Evolutionary conservation across 2,113 vertebrate species (phyloP).

Genomic region (Periophthalmus modestus): DNA sequence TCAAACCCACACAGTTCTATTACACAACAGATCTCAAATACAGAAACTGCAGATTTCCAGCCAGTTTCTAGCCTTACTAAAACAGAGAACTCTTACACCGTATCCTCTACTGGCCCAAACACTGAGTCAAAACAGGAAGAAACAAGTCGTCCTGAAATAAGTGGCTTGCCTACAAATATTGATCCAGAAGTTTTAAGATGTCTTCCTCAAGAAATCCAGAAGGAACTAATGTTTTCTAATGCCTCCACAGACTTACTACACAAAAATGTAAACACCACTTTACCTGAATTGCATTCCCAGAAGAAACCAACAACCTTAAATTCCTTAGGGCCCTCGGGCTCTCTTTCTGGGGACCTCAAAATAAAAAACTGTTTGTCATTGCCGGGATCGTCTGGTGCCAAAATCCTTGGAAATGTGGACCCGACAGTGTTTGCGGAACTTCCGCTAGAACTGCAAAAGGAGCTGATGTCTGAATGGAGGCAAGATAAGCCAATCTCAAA

Average conservation of each 20-base stretch:
- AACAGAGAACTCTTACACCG: slow-evolving; percentile 22
- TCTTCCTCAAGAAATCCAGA: slow-evolving; percentile 84
- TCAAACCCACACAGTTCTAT: background rate
- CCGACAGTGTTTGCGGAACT: slow-evolving; percentile 84
- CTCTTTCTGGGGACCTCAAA: background rate
- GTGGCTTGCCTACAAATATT: slow-evolving; percentile 64
- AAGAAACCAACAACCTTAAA: background rate
- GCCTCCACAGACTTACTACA: slow-evolving; percentile 5
- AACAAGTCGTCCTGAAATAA: background rate
- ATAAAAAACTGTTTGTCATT: slow-evolving; percentile 13
- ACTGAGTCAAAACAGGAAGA: background rate
- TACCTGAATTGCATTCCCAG: background rate
- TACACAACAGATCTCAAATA: slow-evolving; percentile 4
- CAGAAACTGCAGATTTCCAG: background rate
- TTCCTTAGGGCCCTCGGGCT: slow-evolving; percentile 3
- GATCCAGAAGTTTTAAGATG: slow-evolving; percentile 84
- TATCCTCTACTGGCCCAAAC: slow-evolving; percentile 15
- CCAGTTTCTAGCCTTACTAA: background rate
- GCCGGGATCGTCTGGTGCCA: slow-evolving; percentile 26
- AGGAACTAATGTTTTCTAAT: slow-evolving; percentile 76
- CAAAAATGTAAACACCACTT: background rate
- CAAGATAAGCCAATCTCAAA: slow-evolving; percentile 61
- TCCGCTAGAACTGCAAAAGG: slow-evolving; percentile 80
- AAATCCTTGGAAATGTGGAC: slow-evolving; percentile 80
- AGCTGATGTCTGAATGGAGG: slow-evolving; percentile 84